These are phyloP conservation scores for Sceliomorpha sp. DNA, from an alignment of 2,888 invertebrate genomes.

Conservation along the genomic window DNA sequence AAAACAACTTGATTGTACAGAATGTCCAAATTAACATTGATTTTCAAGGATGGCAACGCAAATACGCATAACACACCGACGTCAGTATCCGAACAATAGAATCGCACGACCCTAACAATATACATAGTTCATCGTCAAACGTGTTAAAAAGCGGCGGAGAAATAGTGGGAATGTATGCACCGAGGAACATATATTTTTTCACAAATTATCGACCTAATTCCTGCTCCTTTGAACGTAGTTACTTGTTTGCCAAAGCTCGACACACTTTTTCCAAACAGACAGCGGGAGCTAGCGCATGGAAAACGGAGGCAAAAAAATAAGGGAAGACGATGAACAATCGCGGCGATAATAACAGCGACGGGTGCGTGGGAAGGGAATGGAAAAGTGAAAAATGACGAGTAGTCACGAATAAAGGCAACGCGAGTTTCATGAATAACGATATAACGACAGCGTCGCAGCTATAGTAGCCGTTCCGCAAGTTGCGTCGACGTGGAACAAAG, in stretches of 20 bases:
- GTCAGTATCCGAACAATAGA: too few relatives aligned
- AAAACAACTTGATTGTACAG: too few relatives aligned
- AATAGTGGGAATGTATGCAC: background rate
- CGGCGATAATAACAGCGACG: background rate
- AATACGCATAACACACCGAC: too few relatives aligned
- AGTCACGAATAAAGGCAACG: too few relatives aligned
- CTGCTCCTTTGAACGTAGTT: slow-evolving; percentile 16
- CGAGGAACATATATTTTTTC: too few relatives aligned
- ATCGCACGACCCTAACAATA: too few relatives aligned
- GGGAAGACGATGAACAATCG: background rate
- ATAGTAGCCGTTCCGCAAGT: background rate
- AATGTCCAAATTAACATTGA: too few relatives aligned
- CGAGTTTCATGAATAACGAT: background rate
- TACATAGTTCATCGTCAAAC: too few relatives aligned
- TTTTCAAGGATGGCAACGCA: too few relatives aligned
- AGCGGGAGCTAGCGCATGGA: slow-evolving; percentile 4
- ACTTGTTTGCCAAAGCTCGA: slow-evolving; percentile 18
- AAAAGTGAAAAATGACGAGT: too few relatives aligned
- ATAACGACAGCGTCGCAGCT: background rate
- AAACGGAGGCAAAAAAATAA: slow-evolving; percentile 8
- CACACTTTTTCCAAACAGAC: slow-evolving; percentile 18
- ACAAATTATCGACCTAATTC: slow-evolving; percentile 32
- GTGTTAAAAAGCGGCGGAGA: slow-evolving; percentile 2
- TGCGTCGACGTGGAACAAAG: slow-evolving; percentile 9
- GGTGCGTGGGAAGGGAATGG: background rate